Evolutionary conservation across 2,113 vertebrate genomes (phyloP).

Genomic region (Orcinus orca): DNA sequence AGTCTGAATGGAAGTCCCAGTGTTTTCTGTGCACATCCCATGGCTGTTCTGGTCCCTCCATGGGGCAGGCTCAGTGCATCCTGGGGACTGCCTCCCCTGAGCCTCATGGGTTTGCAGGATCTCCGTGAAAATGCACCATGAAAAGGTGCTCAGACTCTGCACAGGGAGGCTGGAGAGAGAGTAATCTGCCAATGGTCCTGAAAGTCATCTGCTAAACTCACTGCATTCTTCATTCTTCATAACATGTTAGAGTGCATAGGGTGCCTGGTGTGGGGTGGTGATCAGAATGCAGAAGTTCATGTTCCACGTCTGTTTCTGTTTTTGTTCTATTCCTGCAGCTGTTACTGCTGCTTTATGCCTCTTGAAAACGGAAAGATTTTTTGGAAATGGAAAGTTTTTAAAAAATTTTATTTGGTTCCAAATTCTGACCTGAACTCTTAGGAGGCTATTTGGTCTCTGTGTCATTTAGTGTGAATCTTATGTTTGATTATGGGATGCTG

Average conservation of each 20-base stretch:
- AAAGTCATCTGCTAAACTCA: background rate
- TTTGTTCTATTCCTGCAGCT: background rate
- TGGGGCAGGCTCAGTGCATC: accelerated
- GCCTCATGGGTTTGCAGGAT: background rate
- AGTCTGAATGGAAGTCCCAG: background rate
- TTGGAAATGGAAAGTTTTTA: too few relatives aligned
- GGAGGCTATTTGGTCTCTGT: background rate
- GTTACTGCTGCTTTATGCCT: background rate
- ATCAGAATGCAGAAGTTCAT: background rate
- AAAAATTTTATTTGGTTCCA: background rate
- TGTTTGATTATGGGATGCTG: background rate
- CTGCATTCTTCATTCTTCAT: background rate
- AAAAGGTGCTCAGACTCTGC: background rate
- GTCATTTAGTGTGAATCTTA: background rate
- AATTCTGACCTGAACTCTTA: background rate
- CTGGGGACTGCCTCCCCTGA: background rate
- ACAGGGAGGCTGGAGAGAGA: background rate
- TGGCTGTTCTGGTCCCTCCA: too few relatives aligned
- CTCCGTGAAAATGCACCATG: background rate
- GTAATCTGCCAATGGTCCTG: background rate
- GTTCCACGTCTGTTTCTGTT: background rate
- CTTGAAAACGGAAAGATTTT: background rate
- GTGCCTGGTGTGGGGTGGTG: background rate
- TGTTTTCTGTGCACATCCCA: background rate
- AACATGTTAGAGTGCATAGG: accelerated